Evolutionary conservation across 2,797 vertebrate genomes (phyloP).

Genomic region (Peromyscus eremicus): DNA sequence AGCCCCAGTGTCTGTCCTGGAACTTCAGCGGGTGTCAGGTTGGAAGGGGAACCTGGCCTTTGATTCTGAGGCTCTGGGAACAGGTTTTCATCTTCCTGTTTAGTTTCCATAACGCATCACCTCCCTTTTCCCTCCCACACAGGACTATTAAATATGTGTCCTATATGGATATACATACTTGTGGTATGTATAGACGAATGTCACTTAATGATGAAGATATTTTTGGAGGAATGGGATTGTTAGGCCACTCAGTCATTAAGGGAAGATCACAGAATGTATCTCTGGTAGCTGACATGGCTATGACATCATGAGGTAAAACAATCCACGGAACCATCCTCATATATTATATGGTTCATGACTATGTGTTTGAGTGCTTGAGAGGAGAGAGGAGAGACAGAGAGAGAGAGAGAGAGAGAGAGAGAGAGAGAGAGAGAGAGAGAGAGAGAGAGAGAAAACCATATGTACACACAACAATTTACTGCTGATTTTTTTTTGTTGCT

Average conservation of each 20-base stretch:
- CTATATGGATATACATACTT: not conserved
- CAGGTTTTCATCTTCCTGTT: not conserved
- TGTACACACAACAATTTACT: not conserved
- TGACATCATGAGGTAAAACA: not conserved
- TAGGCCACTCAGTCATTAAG: not conserved
- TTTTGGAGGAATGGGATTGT: not conserved
- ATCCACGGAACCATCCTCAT: not conserved
- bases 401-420: too few species aligned
- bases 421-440: too few species aligned
- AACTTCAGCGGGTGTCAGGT: not conserved
- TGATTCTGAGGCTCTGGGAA: too few species aligned
- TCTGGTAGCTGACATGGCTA: not conserved
- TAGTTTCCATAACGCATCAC: too few species aligned
- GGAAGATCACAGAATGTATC: not conserved
- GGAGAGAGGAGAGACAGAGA: not conserved
- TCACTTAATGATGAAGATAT: not conserved
- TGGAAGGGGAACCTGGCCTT: not conserved
- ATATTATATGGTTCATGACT: not conserved
- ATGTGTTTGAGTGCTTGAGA: not conserved
- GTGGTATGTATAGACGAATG: not conserved
- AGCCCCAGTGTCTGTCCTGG: fast-evolving
- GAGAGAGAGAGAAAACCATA: not conserved
- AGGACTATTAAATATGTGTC: not conserved
- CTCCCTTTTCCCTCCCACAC: too few species aligned
- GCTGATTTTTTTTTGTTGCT: not conserved